Conservation (phyloP, 2,113 vertebrate genomes). For the Cephalopterus ornatus region DNA sequence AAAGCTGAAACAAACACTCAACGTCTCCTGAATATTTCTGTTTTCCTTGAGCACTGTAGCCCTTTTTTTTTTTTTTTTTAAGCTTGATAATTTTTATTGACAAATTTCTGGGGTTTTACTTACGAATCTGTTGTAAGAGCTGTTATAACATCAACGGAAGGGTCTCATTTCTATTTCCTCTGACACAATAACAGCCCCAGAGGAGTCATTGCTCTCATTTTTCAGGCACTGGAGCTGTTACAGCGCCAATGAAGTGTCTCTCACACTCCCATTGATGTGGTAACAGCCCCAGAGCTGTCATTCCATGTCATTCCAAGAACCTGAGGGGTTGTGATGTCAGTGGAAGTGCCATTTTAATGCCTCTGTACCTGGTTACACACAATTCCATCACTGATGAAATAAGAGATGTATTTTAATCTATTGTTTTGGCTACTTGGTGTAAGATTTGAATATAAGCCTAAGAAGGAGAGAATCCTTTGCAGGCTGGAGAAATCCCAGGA, state of each 20-base stretch:
- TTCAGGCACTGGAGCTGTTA: slow-evolving; percentile 16
- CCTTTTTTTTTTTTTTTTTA: not conserved
- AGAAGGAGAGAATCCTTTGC: not conserved
- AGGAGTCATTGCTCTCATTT: not conserved
- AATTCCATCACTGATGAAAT: not conserved
- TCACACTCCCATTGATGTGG: not conserved
- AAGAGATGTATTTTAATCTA: not conserved
- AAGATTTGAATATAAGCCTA: not conserved
- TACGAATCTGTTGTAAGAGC: not conserved
- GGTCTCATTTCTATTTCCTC: not conserved
- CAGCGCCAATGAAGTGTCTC: slow-evolving; percentile 53
- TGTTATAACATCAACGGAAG: not conserved
- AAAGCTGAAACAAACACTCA: not conserved
- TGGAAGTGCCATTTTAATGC: slow-evolving; percentile 14
- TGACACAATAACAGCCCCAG: not conserved
- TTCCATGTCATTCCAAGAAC: not conserved
- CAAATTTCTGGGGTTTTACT: not conserved
- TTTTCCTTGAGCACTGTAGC: not conserved
- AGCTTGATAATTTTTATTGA: not conserved
- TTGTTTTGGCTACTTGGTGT: not conserved
- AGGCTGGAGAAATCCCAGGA: not conserved
- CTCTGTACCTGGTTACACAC: not conserved
- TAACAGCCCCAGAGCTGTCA: slow-evolving; percentile 35
- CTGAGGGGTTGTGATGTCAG: not conserved
- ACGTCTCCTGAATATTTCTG: not conserved